Conservation (phyloP, 2,113 vertebrate genomes). For the Lasiurus borealis region DNA sequence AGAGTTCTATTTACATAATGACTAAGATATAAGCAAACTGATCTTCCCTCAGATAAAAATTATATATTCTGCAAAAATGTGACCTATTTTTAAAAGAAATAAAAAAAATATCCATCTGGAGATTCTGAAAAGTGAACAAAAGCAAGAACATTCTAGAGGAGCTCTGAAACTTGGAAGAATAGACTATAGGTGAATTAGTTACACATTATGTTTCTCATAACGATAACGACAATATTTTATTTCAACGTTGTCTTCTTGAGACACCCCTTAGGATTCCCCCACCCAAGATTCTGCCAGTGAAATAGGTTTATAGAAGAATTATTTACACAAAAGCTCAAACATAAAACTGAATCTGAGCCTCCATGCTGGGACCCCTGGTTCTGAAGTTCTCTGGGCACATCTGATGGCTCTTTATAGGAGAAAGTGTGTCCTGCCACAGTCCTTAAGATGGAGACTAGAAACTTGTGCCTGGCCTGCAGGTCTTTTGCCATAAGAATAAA, state of each 20-base stretch:
- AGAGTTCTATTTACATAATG: background rate
- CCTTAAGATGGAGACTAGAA: background rate
- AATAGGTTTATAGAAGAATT: background rate
- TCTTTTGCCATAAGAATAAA: background rate
- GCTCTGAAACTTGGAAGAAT: background rate
- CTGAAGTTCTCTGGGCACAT: background rate
- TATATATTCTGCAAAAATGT: background rate
- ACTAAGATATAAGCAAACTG: background rate
- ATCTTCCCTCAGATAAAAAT: background rate
- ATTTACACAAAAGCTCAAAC: background rate
- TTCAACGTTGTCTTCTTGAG: background rate
- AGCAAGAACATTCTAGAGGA: background rate
- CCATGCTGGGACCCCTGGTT: background rate
- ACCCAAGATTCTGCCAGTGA: background rate
- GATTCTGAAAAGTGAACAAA: background rate
- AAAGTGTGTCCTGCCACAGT: background rate
- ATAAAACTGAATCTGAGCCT: background rate
- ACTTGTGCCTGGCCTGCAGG: background rate
- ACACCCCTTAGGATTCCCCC: too few relatives aligned
- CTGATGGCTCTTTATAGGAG: background rate
- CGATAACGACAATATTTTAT: background rate
- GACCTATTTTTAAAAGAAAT: too few relatives aligned
- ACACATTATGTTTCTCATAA: background rate
- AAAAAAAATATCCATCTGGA: too few relatives aligned
- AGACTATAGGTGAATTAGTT: background rate